Evolutionary conservation across 2,797 vertebrate species (phyloP).

Genomic region (Clarias platycephalus): DNA sequence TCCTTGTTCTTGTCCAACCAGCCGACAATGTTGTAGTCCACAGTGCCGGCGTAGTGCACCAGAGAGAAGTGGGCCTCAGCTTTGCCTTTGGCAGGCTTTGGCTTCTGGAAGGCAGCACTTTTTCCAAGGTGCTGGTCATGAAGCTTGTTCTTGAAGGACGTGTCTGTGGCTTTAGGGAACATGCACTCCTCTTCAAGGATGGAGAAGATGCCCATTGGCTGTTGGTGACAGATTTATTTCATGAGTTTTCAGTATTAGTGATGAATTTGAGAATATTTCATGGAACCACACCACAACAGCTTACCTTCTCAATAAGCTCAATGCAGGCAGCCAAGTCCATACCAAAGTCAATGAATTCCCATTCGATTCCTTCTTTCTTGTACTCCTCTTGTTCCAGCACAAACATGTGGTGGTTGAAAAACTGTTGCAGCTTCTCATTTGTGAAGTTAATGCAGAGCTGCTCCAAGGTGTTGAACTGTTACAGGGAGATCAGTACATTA

Average conservation of each 20-base stretch:
- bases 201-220: constrained; percentile 26
- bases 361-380: constrained; percentile 50
- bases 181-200: constrained; percentile 83
- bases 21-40: constrained; percentile 72
- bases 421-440: constrained; percentile 60
- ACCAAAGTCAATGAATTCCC: constrained; percentile 60
- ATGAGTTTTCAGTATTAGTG: too few species aligned
- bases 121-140: not conserved
- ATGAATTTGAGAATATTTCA: too few species aligned
- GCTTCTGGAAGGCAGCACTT: constrained; percentile 67
- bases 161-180: constrained; percentile 63
- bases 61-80: constrained; percentile 74
- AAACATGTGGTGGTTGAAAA: constrained; percentile 62
- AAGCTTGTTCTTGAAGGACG: not conserved
- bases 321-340: constrained; percentile 54
- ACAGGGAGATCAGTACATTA: too few species aligned
- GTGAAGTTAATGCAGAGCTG: constrained; percentile 68
- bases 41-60: constrained; percentile 71
- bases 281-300: too few species aligned
- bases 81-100: constrained; percentile 70
- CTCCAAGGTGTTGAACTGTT: constrained; percentile 64
- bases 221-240: not conserved
- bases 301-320: constrained; percentile 47
- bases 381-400: constrained; percentile 62
- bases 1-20: constrained; percentile 79